Conservation (phyloP, 2,888 invertebrate species). For the Melolontha melolontha region DNA sequence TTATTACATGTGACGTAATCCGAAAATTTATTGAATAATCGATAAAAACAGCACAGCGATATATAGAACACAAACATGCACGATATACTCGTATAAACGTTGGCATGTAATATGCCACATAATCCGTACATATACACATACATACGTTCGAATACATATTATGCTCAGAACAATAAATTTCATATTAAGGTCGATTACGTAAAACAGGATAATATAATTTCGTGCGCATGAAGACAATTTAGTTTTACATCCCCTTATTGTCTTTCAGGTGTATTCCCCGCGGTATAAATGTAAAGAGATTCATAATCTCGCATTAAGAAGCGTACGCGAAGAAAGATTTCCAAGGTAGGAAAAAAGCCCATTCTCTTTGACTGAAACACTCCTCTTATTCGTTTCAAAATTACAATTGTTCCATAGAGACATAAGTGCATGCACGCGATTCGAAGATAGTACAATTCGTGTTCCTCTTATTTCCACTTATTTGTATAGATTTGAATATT, state of each 20-base stretch:
- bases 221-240: constrained; percentile 10
- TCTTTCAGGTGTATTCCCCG: constrained; percentile 59
- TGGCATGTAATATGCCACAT: not conserved
- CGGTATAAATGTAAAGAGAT: constrained; percentile 61
- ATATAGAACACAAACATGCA: not conserved
- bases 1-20: constrained; percentile 36
- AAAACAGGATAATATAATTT: constrained; percentile 33
- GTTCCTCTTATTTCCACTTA: constrained; percentile 22
- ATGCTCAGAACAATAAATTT: constrained; percentile 29
- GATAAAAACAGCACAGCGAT: constrained; percentile 26
- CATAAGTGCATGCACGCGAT: constrained; percentile 45
- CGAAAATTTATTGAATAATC: constrained; percentile 36
- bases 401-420: constrained; percentile 64
- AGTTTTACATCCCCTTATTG: constrained; percentile 21
- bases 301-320: constrained; percentile 64
- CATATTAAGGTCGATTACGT: constrained; percentile 33
- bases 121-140: not conserved
- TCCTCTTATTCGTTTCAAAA: constrained; percentile 57
- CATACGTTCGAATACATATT: not conserved
- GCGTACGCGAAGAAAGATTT: constrained; percentile 25
- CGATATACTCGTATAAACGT: not conserved
- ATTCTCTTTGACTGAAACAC: constrained; percentile 60
- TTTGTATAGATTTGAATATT: constrained; percentile 18
- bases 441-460: constrained; percentile 11
- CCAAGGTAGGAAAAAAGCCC: constrained; percentile 58